Evolutionary conservation across 2,888 invertebrate genomes (phyloP).

Genomic region (Sisyra nigra): DNA sequence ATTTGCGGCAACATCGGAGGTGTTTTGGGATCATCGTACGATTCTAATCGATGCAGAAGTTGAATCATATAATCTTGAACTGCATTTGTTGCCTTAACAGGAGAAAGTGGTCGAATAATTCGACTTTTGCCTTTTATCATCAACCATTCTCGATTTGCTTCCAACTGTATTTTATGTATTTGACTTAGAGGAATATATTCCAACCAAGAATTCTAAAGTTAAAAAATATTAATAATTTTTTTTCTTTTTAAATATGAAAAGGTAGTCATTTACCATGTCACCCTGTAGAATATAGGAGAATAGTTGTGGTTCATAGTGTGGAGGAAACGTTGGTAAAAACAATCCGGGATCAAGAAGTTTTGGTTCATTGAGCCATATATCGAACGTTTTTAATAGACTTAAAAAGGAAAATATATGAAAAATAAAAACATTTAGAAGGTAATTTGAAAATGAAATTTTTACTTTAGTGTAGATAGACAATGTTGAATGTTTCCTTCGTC

Average conservation of each 20-base stretch:
- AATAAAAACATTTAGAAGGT: too few relatives aligned
- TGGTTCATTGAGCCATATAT: constrained; percentile 66
- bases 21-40: constrained; percentile 42
- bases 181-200: constrained; percentile 44
- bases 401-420: constrained; percentile 8
- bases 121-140: constrained; percentile 31
- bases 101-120: constrained; percentile 15
- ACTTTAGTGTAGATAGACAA: constrained; percentile 1
- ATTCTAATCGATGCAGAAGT: constrained; percentile 38
- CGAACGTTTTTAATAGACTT: constrained; percentile 45
- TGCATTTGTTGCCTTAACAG: constrained; percentile 18
- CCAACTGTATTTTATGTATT: constrained; percentile 34
- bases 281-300: constrained; percentile 44
- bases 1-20: constrained; percentile 35
- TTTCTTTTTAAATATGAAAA: not conserved
- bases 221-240: constrained; percentile 5
- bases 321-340: constrained; percentile 50
- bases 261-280: constrained; percentile 27
- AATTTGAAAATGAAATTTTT: too few relatives aligned
- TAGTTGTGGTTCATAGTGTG: constrained; percentile 51
- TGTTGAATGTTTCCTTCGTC: constrained; percentile 16
- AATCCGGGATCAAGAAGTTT: constrained; percentile 49
- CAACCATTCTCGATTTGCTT: constrained; percentile 37
- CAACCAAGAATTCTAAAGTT: constrained; percentile 40
- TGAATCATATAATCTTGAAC: constrained; percentile 33